phyloP scores from a whole-genome alignment of 2,888 invertebrate species.

The Sinohyriopsis cumingii region DNA sequence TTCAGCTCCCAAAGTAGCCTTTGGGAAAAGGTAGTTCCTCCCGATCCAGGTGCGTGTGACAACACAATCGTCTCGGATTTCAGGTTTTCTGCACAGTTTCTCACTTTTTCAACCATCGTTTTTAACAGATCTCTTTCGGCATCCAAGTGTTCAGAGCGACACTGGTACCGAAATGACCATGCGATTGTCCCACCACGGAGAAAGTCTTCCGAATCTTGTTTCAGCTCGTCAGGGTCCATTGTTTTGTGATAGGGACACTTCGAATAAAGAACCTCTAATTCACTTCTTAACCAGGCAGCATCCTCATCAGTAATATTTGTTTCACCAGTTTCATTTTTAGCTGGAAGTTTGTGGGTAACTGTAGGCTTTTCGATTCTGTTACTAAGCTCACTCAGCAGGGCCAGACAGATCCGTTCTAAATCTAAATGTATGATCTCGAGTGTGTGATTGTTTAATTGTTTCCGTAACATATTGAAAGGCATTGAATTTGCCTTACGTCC shows the following conservation, averaged over 20 bases:
- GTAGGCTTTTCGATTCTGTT: slow-evolving; percentile 1
- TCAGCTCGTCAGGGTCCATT: slow-evolving; percentile 17
- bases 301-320: slow-evolving; percentile 18
- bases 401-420: slow-evolving; percentile 11
- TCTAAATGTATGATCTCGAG: slow-evolving; percentile 4
- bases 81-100: slow-evolving; percentile 9
- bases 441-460: background rate
- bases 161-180: slow-evolving; percentile 34
- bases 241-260: slow-evolving; percentile 16
- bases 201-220: slow-evolving; percentile 32
- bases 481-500: background rate
- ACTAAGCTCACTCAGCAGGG: slow-evolving; percentile 7
- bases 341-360: slow-evolving; percentile 10
- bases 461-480: background rate
- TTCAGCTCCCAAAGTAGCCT: slow-evolving; percentile 36
- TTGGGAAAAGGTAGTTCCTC: slow-evolving; percentile 45
- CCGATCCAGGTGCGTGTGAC: slow-evolving; percentile 40
- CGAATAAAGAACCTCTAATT: slow-evolving; percentile 36
- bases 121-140: slow-evolving; percentile 28
- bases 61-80: slow-evolving; percentile 27
- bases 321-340: slow-evolving; percentile 1
- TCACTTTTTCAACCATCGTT: slow-evolving; percentile 17
- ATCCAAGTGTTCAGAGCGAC: slow-evolving; percentile 21
- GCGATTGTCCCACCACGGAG: slow-evolving; percentile 38
- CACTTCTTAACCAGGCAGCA: slow-evolving; percentile 31